Base-by-base conservation (phyloP, 2,797 vertebrate genomes). In the Manis crassicaudata region DNA sequence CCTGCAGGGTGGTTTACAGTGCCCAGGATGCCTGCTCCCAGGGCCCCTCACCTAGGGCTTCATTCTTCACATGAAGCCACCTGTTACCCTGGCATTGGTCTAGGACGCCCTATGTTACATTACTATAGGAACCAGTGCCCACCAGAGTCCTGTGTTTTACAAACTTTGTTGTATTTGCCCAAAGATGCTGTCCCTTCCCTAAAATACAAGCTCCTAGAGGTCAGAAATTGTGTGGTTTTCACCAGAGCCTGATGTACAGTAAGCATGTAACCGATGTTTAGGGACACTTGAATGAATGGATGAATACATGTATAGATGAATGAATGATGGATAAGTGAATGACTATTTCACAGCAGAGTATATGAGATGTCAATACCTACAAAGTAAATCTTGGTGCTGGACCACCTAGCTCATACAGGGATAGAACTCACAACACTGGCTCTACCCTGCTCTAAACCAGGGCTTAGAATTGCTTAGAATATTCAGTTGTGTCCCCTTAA, bases 401-500 rank as follows among this genome's bases (percentile, higher is more conserved):
- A 58, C 43, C 63, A 65, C 20, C 21, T 6, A 90, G 35, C 27
- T 88, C 46, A 72, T 77, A 88, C 4, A 72, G 32, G 43, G 40
- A 58, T 70, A 81, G 79, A 62, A 80, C 3, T 68, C 27, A 86
- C 50, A 92, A 50, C 32, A n/a, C 9, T 93, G 27, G 40, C 3
- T 83, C 75, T 91, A 35, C 46, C 21, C 37, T 80, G 23, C 54
- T 93, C 56, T 65, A n/a, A 92, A n/a, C n/a, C 46, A 86, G 75
- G 12, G 3, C 52, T 89, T 83, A 32, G 27, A 88, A 90, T 75
- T 79, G 88, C 63, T 88, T 95, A 82, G 92, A 43, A 88, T 29
- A 72, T 29, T 79, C 88, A 25, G 56, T 65, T 92, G 75, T 70
- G 14, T 75, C 88, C 76, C 58, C 54, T 82, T 40, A 75, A 92